phyloP scores from a whole-genome alignment of 2,888 invertebrate genomes.

The Balanococcus diminutus region DNA sequence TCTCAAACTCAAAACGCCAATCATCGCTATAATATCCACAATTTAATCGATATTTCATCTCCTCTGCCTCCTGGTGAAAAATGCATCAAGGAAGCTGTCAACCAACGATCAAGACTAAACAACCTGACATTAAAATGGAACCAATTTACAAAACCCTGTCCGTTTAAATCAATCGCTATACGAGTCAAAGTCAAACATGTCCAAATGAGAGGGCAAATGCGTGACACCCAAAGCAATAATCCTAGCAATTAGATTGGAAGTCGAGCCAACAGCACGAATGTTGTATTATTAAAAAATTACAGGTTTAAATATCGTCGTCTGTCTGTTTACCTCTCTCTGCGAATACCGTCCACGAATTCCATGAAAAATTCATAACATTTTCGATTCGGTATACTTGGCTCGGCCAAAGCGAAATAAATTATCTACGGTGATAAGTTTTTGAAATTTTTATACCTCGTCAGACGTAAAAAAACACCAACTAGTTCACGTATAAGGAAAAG shows the following conservation, averaged over 20 bases:
- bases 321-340: background rate
- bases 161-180: background rate
- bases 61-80: background rate
- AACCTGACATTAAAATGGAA: background rate
- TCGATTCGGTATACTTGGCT: background rate
- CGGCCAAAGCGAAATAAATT: background rate
- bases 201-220: conserved; percentile 16
- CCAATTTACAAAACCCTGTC: background rate
- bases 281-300: background rate
- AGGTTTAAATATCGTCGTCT: background rate
- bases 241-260: background rate
- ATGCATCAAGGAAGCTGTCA: background rate
- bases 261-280: conserved; percentile 3
- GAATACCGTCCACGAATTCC: background rate
- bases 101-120: no score
- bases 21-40: background rate
- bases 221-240: conserved; percentile 26
- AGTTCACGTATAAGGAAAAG: background rate
- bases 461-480: background rate
- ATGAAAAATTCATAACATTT: background rate
- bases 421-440: background rate
- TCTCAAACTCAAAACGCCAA: no score
- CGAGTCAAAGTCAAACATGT: background rate
- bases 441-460: background rate
- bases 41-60: background rate